Base-by-base conservation (phyloP, 2,113 vertebrate species). In the Nicator chloris region DNA sequence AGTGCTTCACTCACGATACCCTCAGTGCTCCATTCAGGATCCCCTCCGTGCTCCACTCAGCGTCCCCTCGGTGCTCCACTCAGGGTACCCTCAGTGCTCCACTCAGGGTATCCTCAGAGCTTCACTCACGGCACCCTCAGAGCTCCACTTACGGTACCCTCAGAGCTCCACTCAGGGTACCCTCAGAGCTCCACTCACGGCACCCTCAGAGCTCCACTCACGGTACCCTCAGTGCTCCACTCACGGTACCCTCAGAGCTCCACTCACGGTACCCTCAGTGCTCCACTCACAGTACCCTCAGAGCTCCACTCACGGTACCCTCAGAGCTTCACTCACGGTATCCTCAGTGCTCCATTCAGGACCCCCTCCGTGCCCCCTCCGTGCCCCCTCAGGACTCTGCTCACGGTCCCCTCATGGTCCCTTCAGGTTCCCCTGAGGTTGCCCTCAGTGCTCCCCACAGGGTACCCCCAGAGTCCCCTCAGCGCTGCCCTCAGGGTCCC, bases 121-220 rank as follows among this genome's bases (percentile, higher is more conserved):
- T 47, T 10, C 53, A 11, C 53, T 33, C 30, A 23, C n/a, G n/a
- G 10, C 21, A 9, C 30, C 30, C 11, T 31, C 61, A 33, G 15
- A 8, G 18, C 60, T 23, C 6, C 44, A 5, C 14, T 70, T 27
- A 7, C n/a, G n/a, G n/a, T n/a, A n/a, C 51, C 28, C 53, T 54
- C 53, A 30, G 6, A 30, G 11, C 50, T 51, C 27, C 50, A 2
- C 17, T 56, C 40, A 30, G 10, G 0, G 1, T 24, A 4, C 22
- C 22, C 10, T 40, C 45, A 4, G 7, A 7, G n/a, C 26, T 42
- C 2, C 9, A 0, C 27, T 49, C 11, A 39, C 3, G 1, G 3
- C 21, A 9, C 39, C 14, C 33, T 28, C 40, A 22, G 7, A 14
- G 50, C 6, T 49, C 6, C 22, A 9, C 22, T 13, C 42, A n/a